Evolutionary conservation across 92 coral and sea anemone species (phyloP), one percentile per base, ranked within the genome.

Genomic region (Hydrozoanthus gracilis): DNA sequence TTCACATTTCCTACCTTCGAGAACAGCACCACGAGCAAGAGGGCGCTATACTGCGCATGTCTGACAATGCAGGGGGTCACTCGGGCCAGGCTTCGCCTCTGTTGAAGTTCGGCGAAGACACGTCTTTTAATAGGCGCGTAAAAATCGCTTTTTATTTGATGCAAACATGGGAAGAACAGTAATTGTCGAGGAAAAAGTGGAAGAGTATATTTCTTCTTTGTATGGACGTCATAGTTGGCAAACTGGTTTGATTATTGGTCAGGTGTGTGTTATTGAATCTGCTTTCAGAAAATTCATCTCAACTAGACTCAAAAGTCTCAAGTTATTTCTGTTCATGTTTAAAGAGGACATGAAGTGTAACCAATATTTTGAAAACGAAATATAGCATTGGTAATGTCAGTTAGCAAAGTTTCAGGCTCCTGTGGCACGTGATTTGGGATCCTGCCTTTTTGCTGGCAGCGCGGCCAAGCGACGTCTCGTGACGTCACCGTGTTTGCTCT

Each of bases 11-110:
- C 17, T 80, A 85, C 87, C 91, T 89, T 90, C 65, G 55, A 27
- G 39, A 87, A 84, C 89, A 93, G 91, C 91, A 95, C 99, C 98
- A 96, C 98, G 96, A 93, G 98, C 87, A 83, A 91, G 95, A 96
- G 93, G 94, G 76, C 52, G 82, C 71, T 83, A 7, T 4, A 82
- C 10, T 76, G 91, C 98, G 99, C 99, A 93, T 93, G 99, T 86
- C 92, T 83, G 14, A 46, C 90, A 44, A 88, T 90, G 98, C 93
- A 86, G 95, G 96, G 96, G 96, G 95, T 82, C 91, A 15, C 16
- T 3, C 45, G 6, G 18, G 27, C 85, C 85, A 80, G 85, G 46
- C 61, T 39, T 27, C 46, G 47, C 85, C 7, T 27, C 51, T 44
- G 17, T 6, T 46, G 11, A n/a, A 27, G 35, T 39, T 18, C 44